phyloP scores from a whole-genome alignment of 2,113 vertebrate genomes.

The Colinus virginianus region DNA sequence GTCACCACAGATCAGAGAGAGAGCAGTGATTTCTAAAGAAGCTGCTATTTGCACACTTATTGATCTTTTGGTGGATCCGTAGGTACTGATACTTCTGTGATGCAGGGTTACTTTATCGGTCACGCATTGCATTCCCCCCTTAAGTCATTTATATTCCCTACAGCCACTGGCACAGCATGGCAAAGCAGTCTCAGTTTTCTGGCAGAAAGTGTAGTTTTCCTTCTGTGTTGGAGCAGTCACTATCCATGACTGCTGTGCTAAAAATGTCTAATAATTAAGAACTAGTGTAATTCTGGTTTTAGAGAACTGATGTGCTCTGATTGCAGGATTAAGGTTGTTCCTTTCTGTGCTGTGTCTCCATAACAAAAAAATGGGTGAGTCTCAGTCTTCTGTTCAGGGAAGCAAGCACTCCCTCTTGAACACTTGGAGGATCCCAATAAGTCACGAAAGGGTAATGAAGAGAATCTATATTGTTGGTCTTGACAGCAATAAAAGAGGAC shows the following conservation, averaged over 20 bases:
- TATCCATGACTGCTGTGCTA: neutral
- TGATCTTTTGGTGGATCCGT: neutral
- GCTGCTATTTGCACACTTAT: conserved; percentile 2
- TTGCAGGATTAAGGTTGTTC: neutral
- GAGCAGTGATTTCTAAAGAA: conserved; percentile 15
- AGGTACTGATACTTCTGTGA: neutral
- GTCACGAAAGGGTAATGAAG: conserved; percentile 23
- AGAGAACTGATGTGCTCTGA: neutral
- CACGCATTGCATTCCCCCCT: neutral
- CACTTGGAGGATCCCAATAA: neutral
- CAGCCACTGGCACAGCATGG: neutral
- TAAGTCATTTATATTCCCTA: neutral
- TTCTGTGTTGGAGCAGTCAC: neutral
- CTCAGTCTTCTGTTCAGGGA: neutral
- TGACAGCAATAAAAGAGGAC: conserved; percentile 33
- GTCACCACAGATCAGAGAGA: neutral
- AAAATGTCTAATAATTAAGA: conserved; percentile 11
- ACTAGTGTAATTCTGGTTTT: neutral
- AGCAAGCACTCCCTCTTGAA: neutral
- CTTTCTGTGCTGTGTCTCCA: neutral
- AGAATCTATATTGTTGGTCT: neutral
- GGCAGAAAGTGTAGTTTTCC: conserved; percentile 11
- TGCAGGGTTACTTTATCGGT: conserved; percentile 6
- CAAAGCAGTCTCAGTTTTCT: neutral
- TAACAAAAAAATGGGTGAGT: neutral